A percentile compares a stretch with the other conserved stretches of the same genome.
These are phyloP conservation scores for Siniperca undulata DNA, from an alignment of 2,797 vertebrate species.

Conservation along the genomic window DNA sequence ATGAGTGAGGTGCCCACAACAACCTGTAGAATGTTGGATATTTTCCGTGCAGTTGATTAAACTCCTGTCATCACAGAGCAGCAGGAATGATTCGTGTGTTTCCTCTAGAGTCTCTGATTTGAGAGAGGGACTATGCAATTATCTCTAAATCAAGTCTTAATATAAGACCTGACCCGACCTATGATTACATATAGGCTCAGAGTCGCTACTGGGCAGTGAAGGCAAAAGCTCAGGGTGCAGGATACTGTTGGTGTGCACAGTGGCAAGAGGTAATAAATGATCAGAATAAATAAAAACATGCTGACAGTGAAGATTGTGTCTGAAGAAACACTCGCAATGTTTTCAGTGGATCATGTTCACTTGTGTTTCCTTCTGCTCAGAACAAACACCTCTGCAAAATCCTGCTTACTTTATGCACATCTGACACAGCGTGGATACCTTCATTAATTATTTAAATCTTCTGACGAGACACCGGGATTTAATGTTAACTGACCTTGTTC, in stretches of 20 bases:
- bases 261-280: slow-evolving; percentile 17
- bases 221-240: slow-evolving; percentile 1
- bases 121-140: no score
- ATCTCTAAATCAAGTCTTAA: background rate
- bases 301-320: slow-evolving; percentile 6
- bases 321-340: slow-evolving; percentile 9
- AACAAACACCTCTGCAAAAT: no score
- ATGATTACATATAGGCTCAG: slow-evolving; percentile 28
- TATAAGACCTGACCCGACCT: slow-evolving; percentile 22
- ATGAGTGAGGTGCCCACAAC: background rate
- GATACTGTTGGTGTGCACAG: background rate
- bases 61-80: background rate
- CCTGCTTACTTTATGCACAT: background rate
- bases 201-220: slow-evolving; percentile 21
- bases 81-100: no score
- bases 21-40: background rate
- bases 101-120: background rate
- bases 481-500: background rate
- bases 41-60: background rate
- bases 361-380: no score
- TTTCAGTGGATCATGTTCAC: slow-evolving; percentile 10
- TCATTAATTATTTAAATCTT: slow-evolving; percentile 4
- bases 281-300: no score
- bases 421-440: slow-evolving; percentile 10
- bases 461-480: background rate